Evolutionary conservation across 1,140 invertebrate genomes (phyloP), one percentile per base, ranked within the genome.

Genomic region (Mylabris phalerata): DNA sequence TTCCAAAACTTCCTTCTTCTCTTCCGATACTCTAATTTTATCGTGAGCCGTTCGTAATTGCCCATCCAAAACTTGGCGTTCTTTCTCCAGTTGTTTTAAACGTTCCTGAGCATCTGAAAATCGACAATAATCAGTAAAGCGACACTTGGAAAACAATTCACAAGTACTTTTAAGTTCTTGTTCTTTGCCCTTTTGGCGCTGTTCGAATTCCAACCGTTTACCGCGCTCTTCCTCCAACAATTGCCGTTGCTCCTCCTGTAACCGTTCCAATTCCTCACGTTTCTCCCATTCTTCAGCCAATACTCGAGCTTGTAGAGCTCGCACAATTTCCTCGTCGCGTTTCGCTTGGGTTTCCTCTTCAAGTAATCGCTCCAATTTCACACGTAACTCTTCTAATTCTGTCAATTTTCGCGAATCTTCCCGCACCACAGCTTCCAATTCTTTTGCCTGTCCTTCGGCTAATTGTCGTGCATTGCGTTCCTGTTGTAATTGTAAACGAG

Each of bases 251-350:
- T 91, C 86, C 66, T 84, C 80, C 72, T 90, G 87, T 9, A 91
- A 70, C 54, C 78, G 77, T 74, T 92, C 89, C 44, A 92, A 71
- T 71, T 90, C 85, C 71, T 90, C 88, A 62, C 88, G 69, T 69
- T 84, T 87, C 66, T 89, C 86, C 87, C 87, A 90, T 77, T 91
- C 89, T 75, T 92, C 89, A 41, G 84, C 79, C 50, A 92, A 75
- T 43, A 92, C 84, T 66, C 82, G 80, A 9, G 86, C 85, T 75
- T 89, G 87, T 48, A 89, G 73, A 48, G 80, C 81, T 68, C 87
- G 75, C 1, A 89, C 90, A 61, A 90, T 88, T 79, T 92, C 89
- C 75, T 92, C 90, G 67, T 92, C 90, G 60, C 83, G 74, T 67
- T 91, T 88, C 2, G 89, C 88, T 71, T 90, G 86, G 3, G 86